Evolutionary conservation across 23 tunicate species (phyloP).

Genomic region (Ciona savignyi): DNA sequence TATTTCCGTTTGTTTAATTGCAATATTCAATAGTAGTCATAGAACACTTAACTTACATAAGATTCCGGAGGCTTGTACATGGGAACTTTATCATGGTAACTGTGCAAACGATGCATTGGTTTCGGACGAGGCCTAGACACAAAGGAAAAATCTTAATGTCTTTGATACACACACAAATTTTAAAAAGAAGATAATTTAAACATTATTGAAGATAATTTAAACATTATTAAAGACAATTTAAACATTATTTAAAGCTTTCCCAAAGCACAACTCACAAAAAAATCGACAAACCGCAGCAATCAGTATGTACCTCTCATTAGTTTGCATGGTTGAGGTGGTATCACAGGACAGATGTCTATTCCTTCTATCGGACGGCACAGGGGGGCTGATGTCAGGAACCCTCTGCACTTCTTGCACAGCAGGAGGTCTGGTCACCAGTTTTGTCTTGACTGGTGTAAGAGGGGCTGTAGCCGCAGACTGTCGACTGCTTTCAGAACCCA

Average conservation of each 20-base stretch:
- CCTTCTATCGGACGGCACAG: constrained; percentile 12
- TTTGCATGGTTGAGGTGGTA: constrained; percentile 9
- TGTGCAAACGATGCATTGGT: background rate
- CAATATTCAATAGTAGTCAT: no score
- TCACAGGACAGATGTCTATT: constrained; percentile 2
- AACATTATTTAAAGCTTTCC: background rate
- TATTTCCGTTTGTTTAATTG: no score
- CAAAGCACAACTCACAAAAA: background rate
- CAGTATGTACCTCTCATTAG: constrained; percentile 5
- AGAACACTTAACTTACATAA: constrained; percentile 16
- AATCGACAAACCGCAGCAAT: background rate
- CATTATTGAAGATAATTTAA: no score
- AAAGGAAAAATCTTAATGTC: no score
- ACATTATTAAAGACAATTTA: no score
- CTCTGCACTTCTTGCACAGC: constrained; percentile 14
- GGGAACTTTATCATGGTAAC: constrained; percentile 23
- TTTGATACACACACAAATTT: no score
- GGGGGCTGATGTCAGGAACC: constrained; percentile 10
- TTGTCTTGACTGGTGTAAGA: constrained; percentile 18
- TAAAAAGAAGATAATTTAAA: background rate
- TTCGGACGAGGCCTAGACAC: no score
- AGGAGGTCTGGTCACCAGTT: constrained; percentile 13
- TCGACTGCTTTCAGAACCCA: constrained; percentile 82
- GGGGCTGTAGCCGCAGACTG: constrained; percentile 34
- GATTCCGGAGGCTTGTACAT: constrained; percentile 22